Evolutionary conservation across 2,113 vertebrate genomes (phyloP), one percentile per base, ranked within the genome.

Genomic region (Microcebus tavaratra): DNA sequence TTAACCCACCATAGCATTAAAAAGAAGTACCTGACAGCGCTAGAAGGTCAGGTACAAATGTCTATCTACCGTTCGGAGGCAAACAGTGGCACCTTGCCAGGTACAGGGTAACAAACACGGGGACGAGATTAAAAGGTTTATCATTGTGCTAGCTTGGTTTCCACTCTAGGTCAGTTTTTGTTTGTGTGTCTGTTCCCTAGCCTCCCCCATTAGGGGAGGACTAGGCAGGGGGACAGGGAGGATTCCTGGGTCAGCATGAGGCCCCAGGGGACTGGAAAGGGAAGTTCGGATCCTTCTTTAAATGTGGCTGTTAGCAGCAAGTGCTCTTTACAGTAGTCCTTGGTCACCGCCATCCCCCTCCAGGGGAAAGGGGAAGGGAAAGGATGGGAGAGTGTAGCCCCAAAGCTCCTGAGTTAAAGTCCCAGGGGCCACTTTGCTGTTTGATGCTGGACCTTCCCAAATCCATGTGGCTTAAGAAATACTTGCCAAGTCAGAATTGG

Each of bases 31-130:
- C 3, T 55, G 86, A 50, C 72, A 87, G 59, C 76, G 86, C 96
- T 55, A 27, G 34, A 48, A 82, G 57, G 63, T 65, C 97, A 91
- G 96, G 88, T 83, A 83, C 87, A 76, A 86, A 92, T 80, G 95
- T 95, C 96, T 91, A 78, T 73, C 94, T 61, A 88, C 36, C 95
- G 88, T 94, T 92, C 84, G 18, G 82, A 95, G 96, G 95, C 93
- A 96, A 94, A 98, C 61, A 1, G 48, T 70, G 97, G 97, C 96
- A 20, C 78, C 1, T 0, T 7, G 97, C 98, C 98, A 97, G 89
- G 88, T 31, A 81, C 91, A 59, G 76, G 0, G 81, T 20, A 82
- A 90, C 34, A 80, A 82, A 81, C 84, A 31, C 57, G 9, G 73
- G 61, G 97, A 91, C 75, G 75, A 85, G 97, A 80, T 76, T 73